A percentile compares a stretch with the other conserved stretches of the same genome.
Evolutionary conservation across 2,888 invertebrate species (phyloP).

Genomic region (Drosophila multiciliata): DNA sequence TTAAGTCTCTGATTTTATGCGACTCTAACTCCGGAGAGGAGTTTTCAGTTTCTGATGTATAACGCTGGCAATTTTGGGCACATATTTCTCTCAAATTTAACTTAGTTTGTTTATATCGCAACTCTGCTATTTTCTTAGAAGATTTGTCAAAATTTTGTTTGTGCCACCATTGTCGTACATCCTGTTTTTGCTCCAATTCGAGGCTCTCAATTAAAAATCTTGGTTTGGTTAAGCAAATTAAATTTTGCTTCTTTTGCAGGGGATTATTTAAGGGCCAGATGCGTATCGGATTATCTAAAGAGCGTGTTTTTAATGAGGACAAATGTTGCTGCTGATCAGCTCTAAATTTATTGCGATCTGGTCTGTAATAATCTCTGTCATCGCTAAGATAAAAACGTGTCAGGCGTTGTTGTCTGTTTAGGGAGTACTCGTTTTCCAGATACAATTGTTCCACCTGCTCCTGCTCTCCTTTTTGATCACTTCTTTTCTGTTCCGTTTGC

Average conservation of each 20-base stretch:
- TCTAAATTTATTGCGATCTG: neutral
- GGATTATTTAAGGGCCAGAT: constrained; percentile 17
- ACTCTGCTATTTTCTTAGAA: neutral
- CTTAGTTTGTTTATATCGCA: neutral
- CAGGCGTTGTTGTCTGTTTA: neutral
- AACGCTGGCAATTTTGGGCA: neutral
- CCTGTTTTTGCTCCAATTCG: neutral
- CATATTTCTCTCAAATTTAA: neutral
- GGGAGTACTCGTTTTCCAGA: neutral
- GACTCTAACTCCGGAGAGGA: neutral
- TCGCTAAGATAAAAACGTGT: neutral
- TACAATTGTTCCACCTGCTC: neutral
- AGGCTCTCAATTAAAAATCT: constrained; percentile 17
- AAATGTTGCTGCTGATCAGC: neutral
- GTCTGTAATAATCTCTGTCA: neutral
- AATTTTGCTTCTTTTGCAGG: neutral
- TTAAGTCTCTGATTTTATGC: neutral
- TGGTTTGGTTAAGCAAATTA: constrained; percentile 32
- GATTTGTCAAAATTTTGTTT: neutral
- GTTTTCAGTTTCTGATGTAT: neutral
- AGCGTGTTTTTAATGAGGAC: neutral
- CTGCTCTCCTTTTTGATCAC: neutral
- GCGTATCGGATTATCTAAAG: neutral
- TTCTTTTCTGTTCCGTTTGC: neutral
- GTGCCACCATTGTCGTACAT: neutral